Percentiles rank a stretch among this genome's conserved stretches.
phyloP scores from a whole-genome alignment of 2,113 vertebrate genomes.

The Pogonocichla stellata region DNA sequence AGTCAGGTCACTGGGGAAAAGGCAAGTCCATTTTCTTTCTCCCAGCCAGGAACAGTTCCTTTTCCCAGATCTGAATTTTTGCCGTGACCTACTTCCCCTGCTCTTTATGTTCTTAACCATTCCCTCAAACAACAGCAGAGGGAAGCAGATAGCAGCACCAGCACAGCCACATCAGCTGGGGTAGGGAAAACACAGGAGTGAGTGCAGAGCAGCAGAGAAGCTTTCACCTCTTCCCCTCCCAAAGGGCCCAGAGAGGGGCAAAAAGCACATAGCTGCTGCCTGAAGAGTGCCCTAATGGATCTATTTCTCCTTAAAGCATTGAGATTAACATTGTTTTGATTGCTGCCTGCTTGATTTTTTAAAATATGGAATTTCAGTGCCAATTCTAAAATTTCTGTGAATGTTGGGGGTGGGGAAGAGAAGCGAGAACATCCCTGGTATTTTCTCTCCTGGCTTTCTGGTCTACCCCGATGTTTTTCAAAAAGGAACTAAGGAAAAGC shows the following conservation, averaged over 20 bases:
- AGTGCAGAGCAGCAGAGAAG: background rate
- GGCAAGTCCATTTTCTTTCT: background rate
- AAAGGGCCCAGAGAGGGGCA: background rate
- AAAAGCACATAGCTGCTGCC: background rate
- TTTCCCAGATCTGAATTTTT: constrained; percentile 9
- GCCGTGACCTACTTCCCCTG: constrained; percentile 36
- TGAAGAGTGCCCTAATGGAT: background rate
- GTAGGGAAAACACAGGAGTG: background rate
- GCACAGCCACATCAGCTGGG: constrained; percentile 20
- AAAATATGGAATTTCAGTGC: background rate
- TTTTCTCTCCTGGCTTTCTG: constrained; percentile 7
- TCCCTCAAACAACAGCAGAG: constrained; percentile 57
- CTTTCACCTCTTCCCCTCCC: background rate
- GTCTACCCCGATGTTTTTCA: background rate
- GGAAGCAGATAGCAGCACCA: constrained; percentile 55
- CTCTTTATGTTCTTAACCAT: constrained; percentile 27
- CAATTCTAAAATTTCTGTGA: background rate
- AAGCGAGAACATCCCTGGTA: background rate
- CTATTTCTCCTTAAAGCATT: background rate
- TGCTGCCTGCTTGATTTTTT: background rate
- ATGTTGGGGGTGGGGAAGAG: background rate
- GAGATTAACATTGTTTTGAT: background rate
- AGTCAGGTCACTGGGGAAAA: constrained; percentile 52
- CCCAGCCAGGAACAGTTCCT: background rate
- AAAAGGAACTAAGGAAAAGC: constrained; percentile 52